Conservation (phyloP, 2,888 invertebrate species). For the Sepiola atlantica region DNA sequence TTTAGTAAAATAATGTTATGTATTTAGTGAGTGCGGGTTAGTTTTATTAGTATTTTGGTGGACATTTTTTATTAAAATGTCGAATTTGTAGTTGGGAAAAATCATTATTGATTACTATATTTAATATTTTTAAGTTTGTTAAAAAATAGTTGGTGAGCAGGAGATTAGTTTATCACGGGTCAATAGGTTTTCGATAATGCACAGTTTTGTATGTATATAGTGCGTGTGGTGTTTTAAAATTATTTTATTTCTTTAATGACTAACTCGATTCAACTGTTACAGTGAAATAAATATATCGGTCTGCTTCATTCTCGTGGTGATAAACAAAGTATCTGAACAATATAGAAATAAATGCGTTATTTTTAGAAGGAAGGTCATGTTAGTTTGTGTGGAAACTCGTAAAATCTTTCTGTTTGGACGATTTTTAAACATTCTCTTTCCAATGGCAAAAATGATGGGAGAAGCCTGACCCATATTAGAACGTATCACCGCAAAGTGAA, state of each 20-base stretch:
- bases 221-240: too few relatives aligned
- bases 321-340: background rate
- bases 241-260: background rate
- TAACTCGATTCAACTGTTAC: background rate
- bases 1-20: too few relatives aligned
- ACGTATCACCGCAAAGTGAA: background rate
- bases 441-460: background rate
- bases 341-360: background rate
- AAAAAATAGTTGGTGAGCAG: too few relatives aligned
- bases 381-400: background rate
- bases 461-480: background rate
- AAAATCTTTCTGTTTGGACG: background rate
- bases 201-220: too few relatives aligned
- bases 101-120: too few relatives aligned
- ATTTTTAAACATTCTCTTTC: background rate
- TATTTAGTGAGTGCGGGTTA: too few relatives aligned
- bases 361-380: background rate
- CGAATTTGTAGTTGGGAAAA: too few relatives aligned
- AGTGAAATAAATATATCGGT: background rate
- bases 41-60: too few relatives aligned
- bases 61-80: too few relatives aligned
- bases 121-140: too few relatives aligned
- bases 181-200: too few relatives aligned
- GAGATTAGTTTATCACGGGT: too few relatives aligned
- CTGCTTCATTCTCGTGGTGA: background rate